These are phyloP conservation scores for Percina caprodes DNA, from an alignment of 2,113 vertebrate species.

Conservation along the genomic window DNA sequence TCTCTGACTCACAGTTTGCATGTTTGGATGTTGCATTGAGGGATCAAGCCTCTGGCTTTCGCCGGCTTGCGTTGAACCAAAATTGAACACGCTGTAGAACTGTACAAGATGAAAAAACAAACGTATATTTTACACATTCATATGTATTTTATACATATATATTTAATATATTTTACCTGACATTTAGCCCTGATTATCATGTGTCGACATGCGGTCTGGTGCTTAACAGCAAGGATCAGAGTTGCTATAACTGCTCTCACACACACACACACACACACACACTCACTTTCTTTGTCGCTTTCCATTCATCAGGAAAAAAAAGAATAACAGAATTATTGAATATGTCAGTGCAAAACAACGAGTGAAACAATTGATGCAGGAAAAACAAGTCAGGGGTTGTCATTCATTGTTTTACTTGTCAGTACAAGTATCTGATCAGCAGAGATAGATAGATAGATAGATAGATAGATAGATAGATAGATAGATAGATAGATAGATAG, in stretches of 20 bases:
- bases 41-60: conserved; percentile 37
- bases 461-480: too few species aligned
- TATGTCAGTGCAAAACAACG: conserved; percentile 40
- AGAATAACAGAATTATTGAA: conserved; percentile 43
- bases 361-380: conserved; percentile 30
- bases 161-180: conserved; percentile 40
- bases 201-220: conserved; percentile 14
- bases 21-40: conserved; percentile 24
- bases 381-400: conserved; percentile 36
- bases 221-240: conserved; percentile 16
- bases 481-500: too few species aligned
- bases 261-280: not conserved
- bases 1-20: conserved; percentile 15
- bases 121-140: not conserved
- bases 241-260: conserved; percentile 16
- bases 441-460: not conserved
- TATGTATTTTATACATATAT: too few species aligned
- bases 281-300: not conserved
- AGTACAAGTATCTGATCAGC: conserved; percentile 40
- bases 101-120: conserved; percentile 23
- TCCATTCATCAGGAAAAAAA: conserved; percentile 41
- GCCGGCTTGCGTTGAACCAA: conserved; percentile 1
- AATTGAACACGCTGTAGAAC: conserved; percentile 39
- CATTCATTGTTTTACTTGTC: conserved; percentile 56
- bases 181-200: conserved; percentile 41